Evolutionary conservation across 2,113 vertebrate species (phyloP).

Genomic region (Pteronura brasiliensis): DNA sequence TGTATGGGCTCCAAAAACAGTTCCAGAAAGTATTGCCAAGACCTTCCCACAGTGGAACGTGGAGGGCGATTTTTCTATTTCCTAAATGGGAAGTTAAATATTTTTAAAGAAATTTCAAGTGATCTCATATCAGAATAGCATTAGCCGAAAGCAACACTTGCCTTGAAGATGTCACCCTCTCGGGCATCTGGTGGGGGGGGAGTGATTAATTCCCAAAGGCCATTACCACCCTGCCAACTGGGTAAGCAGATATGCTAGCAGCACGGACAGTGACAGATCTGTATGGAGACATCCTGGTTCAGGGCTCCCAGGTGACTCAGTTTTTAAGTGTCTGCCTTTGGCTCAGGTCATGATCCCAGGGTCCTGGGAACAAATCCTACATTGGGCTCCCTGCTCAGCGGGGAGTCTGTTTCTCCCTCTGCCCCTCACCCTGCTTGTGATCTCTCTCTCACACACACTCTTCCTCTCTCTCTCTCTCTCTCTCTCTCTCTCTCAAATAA

Average conservation of each 20-base stretch:
- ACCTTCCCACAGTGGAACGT: background rate
- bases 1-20: too few relatives aligned
- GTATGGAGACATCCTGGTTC: background rate
- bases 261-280: background rate
- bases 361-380: too few relatives aligned
- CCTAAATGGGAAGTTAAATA: background rate
- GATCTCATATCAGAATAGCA: background rate
- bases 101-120: background rate
- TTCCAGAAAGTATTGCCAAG: background rate
- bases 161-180: background rate
- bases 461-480: too few relatives aligned
- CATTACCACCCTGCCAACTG: too few relatives aligned
- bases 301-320: background rate
- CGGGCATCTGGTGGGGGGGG: background rate
- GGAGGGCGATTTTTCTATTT: background rate
- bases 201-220: fast-evolving
- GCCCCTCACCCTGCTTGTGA: too few relatives aligned
- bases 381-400: too few relatives aligned
- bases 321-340: background rate
- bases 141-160: background rate
- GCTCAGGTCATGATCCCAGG: too few relatives aligned
- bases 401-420: too few relatives aligned
- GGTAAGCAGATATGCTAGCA: fast-evolving
- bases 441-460: too few relatives aligned
- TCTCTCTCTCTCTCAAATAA: too few relatives aligned